These are phyloP conservation scores for Gasterosteus aculeatus DNA, from an alignment of 2,113 vertebrate genomes.

Conservation along the genomic window DNA sequence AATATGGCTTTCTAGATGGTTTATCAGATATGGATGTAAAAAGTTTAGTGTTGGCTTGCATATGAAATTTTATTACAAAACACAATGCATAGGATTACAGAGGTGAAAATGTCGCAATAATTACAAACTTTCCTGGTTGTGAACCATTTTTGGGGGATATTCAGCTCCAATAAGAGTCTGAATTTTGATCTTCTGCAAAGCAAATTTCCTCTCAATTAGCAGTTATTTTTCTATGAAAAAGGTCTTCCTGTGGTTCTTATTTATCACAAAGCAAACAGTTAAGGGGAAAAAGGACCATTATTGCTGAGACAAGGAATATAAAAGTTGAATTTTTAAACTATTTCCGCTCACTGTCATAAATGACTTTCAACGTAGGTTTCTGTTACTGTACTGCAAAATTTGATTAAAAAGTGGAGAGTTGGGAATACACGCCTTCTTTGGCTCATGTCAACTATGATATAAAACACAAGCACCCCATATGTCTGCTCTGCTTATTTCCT, in stretches of 20 bases:
- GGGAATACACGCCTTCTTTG: slow-evolving; percentile 16
- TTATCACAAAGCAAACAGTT: not conserved
- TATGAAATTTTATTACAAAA: not conserved
- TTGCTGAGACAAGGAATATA: not conserved
- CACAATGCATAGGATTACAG: not conserved
- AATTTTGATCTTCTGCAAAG: not conserved
- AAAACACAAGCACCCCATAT: slow-evolving; percentile 36
- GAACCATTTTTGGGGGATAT: not conserved
- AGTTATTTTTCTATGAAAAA: slow-evolving; percentile 1
- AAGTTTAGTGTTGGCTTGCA: not conserved
- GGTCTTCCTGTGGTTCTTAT: slow-evolving; percentile 6
- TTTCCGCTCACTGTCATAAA: not conserved
- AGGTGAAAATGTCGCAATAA: not conserved
- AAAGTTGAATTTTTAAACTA: slow-evolving; percentile 29
- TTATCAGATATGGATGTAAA: not conserved
- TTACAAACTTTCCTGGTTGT: not conserved
- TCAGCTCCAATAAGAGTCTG: not conserved
- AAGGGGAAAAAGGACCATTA: slow-evolving; percentile 14
- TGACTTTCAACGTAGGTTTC: not conserved
- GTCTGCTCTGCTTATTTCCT: slow-evolving; percentile 15
- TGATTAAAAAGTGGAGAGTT: slow-evolving; percentile 11
- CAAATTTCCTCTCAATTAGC: not conserved
- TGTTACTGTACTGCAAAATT: slow-evolving; percentile 7
- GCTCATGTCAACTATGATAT: slow-evolving; percentile 34
- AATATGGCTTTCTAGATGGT: not conserved